Conservation (phyloP, 2,888 invertebrate species). For the Metacarcinus magister region DNA sequence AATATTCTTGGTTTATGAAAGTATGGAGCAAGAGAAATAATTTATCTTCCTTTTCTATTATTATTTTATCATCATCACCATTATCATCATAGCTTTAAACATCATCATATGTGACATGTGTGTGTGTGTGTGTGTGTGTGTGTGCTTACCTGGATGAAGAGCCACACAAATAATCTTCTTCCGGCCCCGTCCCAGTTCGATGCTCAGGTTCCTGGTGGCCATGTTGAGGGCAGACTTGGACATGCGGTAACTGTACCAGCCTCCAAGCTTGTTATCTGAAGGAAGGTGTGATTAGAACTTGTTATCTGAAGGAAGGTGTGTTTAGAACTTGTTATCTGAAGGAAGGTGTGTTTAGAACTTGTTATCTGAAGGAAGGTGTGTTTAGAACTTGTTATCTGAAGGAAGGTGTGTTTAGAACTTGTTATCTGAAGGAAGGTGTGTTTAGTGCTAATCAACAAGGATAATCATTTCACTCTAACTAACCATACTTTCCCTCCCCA, state of each 20-base stretch:
- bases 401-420: not conserved
- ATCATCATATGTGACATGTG: not conserved
- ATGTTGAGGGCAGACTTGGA: slow-evolving; percentile 82
- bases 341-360: not conserved
- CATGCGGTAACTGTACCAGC: slow-evolving; percentile 83
- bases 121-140: slow-evolving; percentile 29
- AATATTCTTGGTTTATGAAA: too few species aligned
- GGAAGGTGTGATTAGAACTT: not conserved
- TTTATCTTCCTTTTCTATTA: too few species aligned
- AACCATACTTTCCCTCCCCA: too few species aligned
- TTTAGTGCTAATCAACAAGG: not conserved
- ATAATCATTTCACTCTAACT: not conserved
- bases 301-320: not conserved
- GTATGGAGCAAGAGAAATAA: too few species aligned
- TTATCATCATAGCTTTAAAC: too few species aligned
- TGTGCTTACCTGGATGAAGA: slow-evolving; percentile 81
- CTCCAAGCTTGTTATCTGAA: slow-evolving; percentile 82
- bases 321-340: not conserved
- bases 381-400: too few species aligned
- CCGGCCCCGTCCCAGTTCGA: slow-evolving; percentile 82
- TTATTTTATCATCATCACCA: too few species aligned
- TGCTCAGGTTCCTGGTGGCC: slow-evolving; percentile 82
- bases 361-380: too few species aligned
- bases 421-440: not conserved
- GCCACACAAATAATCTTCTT: slow-evolving; percentile 81